Evolutionary conservation across 2,797 vertebrate species (phyloP), one percentile per base, ranked within the genome.

Genomic region (Natrix natrix): DNA sequence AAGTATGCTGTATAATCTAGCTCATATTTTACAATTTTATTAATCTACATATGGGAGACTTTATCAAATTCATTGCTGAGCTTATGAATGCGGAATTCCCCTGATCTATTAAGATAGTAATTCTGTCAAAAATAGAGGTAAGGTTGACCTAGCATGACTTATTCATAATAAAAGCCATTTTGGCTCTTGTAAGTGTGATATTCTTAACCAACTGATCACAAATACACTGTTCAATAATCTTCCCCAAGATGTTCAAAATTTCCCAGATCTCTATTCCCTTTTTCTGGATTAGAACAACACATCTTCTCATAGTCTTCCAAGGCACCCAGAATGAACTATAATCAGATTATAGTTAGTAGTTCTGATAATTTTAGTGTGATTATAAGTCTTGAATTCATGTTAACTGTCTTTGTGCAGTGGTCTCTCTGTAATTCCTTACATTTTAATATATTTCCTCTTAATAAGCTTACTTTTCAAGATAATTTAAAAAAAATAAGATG

Each of bases 401-500:
- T 37, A 78, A 78, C 22, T 24, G 20, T 24, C 74, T 83, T 48
- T 48, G 37, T 83, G 17, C 74, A 78, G 8, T 78, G 74, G 37
- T 78, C 37, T 78, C 17, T 78, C 3, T 78, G 43, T 94, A 94
- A 91, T 87, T 93, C 87, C 93, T 94, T 90, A 94, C 60, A 93
- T 93, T 87, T 92, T 94, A 93, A 91, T 93, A 95, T 95, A 96
- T 96, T 96, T 96, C 95, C 96, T 96, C 91, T 93, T 0, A 16
- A 92, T 94, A 96, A 96, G 95, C 93, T 96, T 14, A 94, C 92
- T 92, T 93, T 93, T 69, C 60, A 83, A 83, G 74, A 83, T 95
- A 89, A 61, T 93, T 93, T 37, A 37, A 37, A 74, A 95, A 92
- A 52, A 28, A 91, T 61, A 91, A 94, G 94, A 94, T 94, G 94